Evolutionary conservation across 2,113 vertebrate species (phyloP), one percentile per base, ranked within the genome.

Genomic region (Vanacampus margaritifer): DNA sequence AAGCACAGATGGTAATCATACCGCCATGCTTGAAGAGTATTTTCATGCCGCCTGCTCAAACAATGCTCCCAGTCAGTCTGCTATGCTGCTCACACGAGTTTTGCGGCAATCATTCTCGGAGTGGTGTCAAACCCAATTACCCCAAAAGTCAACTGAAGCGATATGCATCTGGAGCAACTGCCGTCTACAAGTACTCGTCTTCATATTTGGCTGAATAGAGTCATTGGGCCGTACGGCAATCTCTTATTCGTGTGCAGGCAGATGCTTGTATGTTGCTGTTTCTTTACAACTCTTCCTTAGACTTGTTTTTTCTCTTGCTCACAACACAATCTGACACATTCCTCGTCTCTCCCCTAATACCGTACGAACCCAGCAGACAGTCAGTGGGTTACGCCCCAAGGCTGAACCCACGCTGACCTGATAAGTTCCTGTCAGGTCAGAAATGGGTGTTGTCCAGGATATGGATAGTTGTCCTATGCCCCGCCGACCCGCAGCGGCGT

Each of bases 361-460:
- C 32, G 63, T 65, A 72, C 65, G 65, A 65, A 67, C 65, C 24
- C 16, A 50, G 65, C 70, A 72, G 70, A 72, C 75, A 54, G 59
- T 59, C 74, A 36, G 67, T 3, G 1, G 32, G 64, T 65, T 68
- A 37, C 66, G 46, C 72, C 81, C 73, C 1, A 59, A 65, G 67
- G 73, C 63, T 89, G 79, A 87, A 87, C 86, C 78, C 58, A 1
- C 6, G n/a, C 24, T 83, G 84, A 88, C 87, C 85, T 83, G 79
- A 70, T 74, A 78, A 72, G 68, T 72, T 78, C 24, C 73, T 70
- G 72, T 72, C 69, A 70, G 78, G 77, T 86, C 68, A 69, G 51
- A 48, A 59, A 54, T 73, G 68, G 56, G 65, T 67, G 43, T 73
- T 83, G 65, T 78, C 60, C 71, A 68, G 76, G 81, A 86, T 82